phyloP scores from a whole-genome alignment of 2,797 vertebrate genomes.

The Orientallactaga sibirica region DNA sequence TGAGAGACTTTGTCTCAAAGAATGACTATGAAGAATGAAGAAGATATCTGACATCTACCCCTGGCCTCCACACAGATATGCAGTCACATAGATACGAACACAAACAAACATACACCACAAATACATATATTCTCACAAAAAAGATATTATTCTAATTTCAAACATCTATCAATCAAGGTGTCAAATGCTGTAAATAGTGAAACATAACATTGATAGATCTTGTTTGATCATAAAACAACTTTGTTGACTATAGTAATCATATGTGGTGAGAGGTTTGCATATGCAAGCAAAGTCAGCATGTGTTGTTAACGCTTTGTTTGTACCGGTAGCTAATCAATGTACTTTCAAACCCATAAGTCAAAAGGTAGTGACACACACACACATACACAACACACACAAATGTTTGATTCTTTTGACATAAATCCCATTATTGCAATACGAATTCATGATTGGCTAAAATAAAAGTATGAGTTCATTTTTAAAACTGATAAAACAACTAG shows the following conservation, averaged over 20 bases:
- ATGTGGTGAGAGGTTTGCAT: background rate
- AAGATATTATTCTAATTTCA: background rate
- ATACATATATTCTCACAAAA: no score
- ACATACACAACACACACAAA: background rate
- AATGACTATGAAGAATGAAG: no score
- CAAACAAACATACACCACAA: no score
- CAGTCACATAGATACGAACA: no score
- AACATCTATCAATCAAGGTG: background rate
- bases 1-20: no score
- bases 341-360: background rate
- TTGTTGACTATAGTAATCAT: background rate
- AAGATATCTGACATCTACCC: no score
- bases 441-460: conserved; percentile 1
- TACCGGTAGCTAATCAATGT: background rate
- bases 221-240: background rate
- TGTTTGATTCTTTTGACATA: conserved; percentile 1
- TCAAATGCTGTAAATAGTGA: background rate
- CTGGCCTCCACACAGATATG: no score
- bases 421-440: background rate
- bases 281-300: background rate
- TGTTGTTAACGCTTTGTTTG: conserved; percentile 8
- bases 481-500: background rate
- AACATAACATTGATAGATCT: background rate
- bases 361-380: background rate
- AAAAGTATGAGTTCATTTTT: background rate